phyloP scores from a whole-genome alignment of 2,797 vertebrate species.

The Capromys pilorides region DNA sequence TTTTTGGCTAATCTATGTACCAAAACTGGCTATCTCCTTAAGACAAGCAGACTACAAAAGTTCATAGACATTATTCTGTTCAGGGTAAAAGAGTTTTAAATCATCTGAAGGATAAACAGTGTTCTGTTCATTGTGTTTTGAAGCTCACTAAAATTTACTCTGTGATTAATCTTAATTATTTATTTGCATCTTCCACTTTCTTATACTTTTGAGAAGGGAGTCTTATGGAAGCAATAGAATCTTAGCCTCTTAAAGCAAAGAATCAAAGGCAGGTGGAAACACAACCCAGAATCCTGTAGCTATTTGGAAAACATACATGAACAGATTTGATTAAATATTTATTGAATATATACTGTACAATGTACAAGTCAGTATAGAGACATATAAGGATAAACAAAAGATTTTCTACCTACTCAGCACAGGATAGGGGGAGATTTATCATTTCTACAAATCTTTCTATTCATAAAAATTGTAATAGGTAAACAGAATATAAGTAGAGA shows the following conservation, averaged over 20 bases:
- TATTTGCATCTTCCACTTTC: neutral
- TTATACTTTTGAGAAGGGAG: constrained; percentile 12
- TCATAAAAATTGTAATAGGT: neutral
- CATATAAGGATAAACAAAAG: neutral
- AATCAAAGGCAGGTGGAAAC: neutral
- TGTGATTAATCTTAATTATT: neutral
- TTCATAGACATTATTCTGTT: neutral
- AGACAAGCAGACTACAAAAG: neutral
- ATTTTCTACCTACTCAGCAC: neutral
- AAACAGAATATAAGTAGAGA: constrained; percentile 36
- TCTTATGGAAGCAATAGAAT: constrained; percentile 9
- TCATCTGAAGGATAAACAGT: neutral
- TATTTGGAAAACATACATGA: neutral
- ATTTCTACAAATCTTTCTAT: neutral
- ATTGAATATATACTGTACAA: neutral
- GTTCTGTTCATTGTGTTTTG: neutral
- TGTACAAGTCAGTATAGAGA: constrained; percentile 10
- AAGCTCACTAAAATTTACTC: neutral
- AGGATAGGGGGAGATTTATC: neutral
- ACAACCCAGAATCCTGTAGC: neutral
- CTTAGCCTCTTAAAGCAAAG: neutral
- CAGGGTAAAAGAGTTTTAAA: neutral
- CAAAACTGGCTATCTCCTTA: constrained; percentile 35
- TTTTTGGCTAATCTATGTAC: neutral
- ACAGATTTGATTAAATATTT: constrained; percentile 32